These are phyloP conservation scores for Acanthurus leucopareius DNA, from an alignment of 2,797 vertebrate genomes.

Conservation along the genomic window DNA sequence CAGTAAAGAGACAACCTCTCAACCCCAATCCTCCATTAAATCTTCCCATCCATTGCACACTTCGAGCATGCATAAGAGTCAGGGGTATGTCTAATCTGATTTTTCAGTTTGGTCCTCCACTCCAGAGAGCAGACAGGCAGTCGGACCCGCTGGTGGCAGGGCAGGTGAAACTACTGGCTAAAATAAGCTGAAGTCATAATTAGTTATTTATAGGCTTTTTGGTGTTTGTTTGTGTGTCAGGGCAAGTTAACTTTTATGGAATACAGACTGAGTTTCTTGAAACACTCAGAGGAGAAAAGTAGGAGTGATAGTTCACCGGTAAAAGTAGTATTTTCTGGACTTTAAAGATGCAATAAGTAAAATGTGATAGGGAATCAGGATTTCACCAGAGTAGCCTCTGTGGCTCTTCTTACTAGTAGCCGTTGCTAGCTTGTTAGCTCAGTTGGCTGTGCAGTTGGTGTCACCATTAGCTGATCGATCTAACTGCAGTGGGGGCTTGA, in stretches of 20 bases:
- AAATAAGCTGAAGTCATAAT: slow-evolving; percentile 26
- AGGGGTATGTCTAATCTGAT: slow-evolving; percentile 62
- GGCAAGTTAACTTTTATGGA: slow-evolving; percentile 12
- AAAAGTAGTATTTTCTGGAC: slow-evolving; percentile 5
- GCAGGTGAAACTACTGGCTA: slow-evolving; percentile 30
- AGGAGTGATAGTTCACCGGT: neutral
- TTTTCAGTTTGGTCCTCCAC: slow-evolving; percentile 48
- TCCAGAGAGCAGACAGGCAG: slow-evolving; percentile 21
- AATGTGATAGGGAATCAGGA: too few species aligned
- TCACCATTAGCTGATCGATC: too few species aligned
- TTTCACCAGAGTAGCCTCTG: too few species aligned
- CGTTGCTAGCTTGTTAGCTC: too few species aligned
- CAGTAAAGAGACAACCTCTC: slow-evolving; percentile 63
- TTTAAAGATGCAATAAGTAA: neutral
- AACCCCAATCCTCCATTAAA: slow-evolving; percentile 53
- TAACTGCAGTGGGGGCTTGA: too few species aligned
- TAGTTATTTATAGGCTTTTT: slow-evolving; percentile 39
- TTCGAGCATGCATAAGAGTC: slow-evolving; percentile 37
- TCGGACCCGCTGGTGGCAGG: slow-evolving; percentile 19
- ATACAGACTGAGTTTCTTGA: slow-evolving; percentile 4
- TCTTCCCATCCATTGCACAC: slow-evolving; percentile 46
- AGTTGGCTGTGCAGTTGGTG: too few species aligned
- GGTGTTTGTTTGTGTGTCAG: slow-evolving; percentile 30
- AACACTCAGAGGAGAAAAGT: slow-evolving; percentile 9
- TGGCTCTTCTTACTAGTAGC: too few species aligned